These are phyloP conservation scores for Phanerotoma sp. DNA, from an alignment of 2,888 invertebrate species.

Conservation along the genomic window DNA sequence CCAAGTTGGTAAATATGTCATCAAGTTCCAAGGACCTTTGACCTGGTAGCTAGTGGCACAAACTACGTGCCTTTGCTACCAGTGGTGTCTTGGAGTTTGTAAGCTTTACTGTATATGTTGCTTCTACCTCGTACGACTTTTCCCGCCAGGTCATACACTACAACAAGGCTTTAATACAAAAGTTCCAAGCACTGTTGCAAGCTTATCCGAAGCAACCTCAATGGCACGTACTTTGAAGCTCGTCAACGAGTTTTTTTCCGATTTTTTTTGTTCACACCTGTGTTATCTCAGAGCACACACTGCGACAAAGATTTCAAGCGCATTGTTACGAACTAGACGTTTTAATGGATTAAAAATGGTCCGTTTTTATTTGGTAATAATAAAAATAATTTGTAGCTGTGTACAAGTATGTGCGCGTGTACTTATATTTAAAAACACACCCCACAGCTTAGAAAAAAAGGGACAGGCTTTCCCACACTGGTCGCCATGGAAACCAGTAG, in stretches of 20 bases:
- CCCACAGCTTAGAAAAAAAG: slow-evolving; percentile 25
- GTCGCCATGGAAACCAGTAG: slow-evolving; percentile 45
- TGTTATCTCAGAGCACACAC: not conserved
- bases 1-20: slow-evolving; percentile 9
- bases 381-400: too few species aligned
- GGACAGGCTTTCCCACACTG: slow-evolving; percentile 35
- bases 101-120: slow-evolving; percentile 10
- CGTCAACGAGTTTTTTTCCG: slow-evolving; percentile 8
- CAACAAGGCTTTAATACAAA: slow-evolving; percentile 9
- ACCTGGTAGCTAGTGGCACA: slow-evolving; percentile 22
- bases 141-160: not conserved
- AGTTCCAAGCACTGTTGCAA: slow-evolving; percentile 9
- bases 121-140: not conserved
- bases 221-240: slow-evolving; percentile 9
- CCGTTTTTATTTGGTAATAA: too few species aligned
- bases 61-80: slow-evolving; percentile 21
- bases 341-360: not conserved
- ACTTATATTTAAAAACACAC: not conserved
- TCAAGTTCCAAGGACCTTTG: slow-evolving; percentile 25
- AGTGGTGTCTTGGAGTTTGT: slow-evolving; percentile 14
- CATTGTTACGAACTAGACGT: not conserved
- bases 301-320: not conserved
- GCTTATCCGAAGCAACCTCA: not conserved
- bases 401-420: too few species aligned
- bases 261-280: not conserved